These are phyloP conservation scores for Drosophila serrata DNA, from an alignment of 1,140 invertebrate species.

Conservation along the genomic window DNA sequence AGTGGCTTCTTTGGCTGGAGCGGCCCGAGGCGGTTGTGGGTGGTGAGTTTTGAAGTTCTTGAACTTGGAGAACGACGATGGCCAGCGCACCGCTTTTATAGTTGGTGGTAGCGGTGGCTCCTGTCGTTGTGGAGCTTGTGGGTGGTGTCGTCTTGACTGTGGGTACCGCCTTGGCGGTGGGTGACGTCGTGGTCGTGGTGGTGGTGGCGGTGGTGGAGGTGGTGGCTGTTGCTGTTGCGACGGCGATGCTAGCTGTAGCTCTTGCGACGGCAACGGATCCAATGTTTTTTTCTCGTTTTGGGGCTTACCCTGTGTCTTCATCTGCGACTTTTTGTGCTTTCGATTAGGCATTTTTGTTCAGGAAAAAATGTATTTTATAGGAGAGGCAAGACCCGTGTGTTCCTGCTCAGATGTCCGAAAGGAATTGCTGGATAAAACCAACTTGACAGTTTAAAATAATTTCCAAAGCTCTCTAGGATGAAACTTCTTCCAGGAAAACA, in stretches of 20 bases:
- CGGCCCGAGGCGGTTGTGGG: neutral
- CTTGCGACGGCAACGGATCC: neutral
- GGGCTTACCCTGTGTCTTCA: neutral
- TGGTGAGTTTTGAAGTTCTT: neutral
- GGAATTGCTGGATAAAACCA: neutral
- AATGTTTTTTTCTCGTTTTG: neutral
- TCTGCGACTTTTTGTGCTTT: neutral
- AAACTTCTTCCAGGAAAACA: no score
- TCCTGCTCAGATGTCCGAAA: slow-evolving; percentile 5
- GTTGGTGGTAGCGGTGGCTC: neutral
- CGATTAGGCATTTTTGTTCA: slow-evolving; percentile 16
- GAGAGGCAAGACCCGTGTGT: neutral
- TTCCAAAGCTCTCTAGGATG: neutral
- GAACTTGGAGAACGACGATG: no score
- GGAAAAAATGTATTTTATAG: neutral
- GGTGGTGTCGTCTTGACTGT: neutral
- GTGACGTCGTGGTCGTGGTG: neutral
- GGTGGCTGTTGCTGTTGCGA: no score
- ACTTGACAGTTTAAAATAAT: neutral
- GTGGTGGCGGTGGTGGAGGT: no score
- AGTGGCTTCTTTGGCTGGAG: neutral
- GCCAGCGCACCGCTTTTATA: neutral
- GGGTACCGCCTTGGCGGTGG: neutral
- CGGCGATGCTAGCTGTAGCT: neutral
- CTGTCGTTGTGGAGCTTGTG: neutral